Base-by-base conservation (phyloP, 2,888 invertebrate species). In the Vesta saturnalis region DNA sequence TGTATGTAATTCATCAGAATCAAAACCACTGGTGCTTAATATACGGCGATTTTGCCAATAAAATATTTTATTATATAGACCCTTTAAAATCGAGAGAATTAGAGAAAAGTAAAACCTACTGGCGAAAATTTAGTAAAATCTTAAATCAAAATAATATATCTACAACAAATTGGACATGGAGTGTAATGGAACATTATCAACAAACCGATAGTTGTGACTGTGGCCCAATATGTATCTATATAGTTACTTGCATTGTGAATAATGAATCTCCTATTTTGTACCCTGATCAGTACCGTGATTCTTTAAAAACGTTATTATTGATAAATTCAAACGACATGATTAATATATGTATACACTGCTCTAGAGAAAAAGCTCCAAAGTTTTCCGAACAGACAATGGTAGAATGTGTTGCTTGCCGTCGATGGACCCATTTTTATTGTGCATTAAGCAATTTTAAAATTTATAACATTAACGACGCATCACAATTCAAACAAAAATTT, bases 361-460 rank as follows among this genome's bases (percentile, higher is more conserved):
- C 55, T 8, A 19, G 55, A 22, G 22, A 21, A n/a, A 55, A 55
- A 19, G 55, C 55, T 16, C 55, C 23, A 22, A 19, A 21, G 12
- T 22, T 1, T 18, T 8, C 21, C 8, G 55, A 55, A 22, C 55
- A 55, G 19, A 14, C 22, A 55, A 55, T 55, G 55, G 55, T 23
- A 10, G 21, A 55, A 18, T 55, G 55, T 15, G 12, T 8, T 5
- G 12, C 15, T 12, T 49, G 49, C 15, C 14, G 16, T 18, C 10
- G 49, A 49, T 55, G 55, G 22, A 23, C 18, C 1, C 55, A 55
- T 55, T 55, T 14, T 55, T 55, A 55, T 10, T 55, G 55, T 23
- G 23, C 12, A 3, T 8, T 23, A 1, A 6, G 1, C 18, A 55
- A 21, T 55, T 22, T 22, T 10, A 19, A 1, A 19, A 23, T 23